These are phyloP conservation scores for Chanos chanos DNA, from an alignment of 2,797 vertebrate genomes.

Conservation along the genomic window DNA sequence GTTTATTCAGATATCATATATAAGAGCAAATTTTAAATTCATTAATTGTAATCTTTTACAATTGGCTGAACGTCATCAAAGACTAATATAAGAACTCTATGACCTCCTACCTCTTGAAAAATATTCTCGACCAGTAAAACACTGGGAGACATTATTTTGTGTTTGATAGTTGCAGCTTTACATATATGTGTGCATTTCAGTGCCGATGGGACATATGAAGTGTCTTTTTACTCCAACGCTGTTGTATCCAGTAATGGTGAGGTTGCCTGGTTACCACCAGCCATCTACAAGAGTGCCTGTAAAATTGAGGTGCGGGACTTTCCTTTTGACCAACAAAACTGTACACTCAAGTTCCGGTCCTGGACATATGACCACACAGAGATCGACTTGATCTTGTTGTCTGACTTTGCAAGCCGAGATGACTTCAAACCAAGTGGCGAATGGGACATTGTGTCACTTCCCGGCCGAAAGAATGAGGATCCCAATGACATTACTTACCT, in stretches of 20 bases:
- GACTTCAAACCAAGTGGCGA: conserved; percentile 79
- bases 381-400: conserved; percentile 75
- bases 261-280: conserved; percentile 76
- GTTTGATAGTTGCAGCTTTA: neutral
- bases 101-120: no score
- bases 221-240: conserved; percentile 77
- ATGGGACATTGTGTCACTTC: conserved; percentile 77
- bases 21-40: no score
- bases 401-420: conserved; percentile 73
- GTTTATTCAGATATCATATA: no score
- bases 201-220: conserved; percentile 78
- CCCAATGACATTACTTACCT: conserved; percentile 70
- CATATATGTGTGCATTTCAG: conserved; percentile 46
- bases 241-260: conserved; percentile 75
- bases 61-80: no score
- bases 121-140: no score
- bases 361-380: conserved; percentile 81
- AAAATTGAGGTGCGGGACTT: conserved; percentile 80
- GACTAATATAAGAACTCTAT: no score
- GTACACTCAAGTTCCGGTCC: conserved; percentile 78
- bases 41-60: no score
- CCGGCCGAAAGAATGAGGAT: conserved; percentile 76
- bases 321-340: conserved; percentile 83
- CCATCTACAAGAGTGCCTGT: conserved; percentile 79
- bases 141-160: neutral